Percentiles rank a stretch among this genome's conserved stretches.
phyloP scores from a whole-genome alignment of 2,113 vertebrate species.

The Meriones unguiculatus region DNA sequence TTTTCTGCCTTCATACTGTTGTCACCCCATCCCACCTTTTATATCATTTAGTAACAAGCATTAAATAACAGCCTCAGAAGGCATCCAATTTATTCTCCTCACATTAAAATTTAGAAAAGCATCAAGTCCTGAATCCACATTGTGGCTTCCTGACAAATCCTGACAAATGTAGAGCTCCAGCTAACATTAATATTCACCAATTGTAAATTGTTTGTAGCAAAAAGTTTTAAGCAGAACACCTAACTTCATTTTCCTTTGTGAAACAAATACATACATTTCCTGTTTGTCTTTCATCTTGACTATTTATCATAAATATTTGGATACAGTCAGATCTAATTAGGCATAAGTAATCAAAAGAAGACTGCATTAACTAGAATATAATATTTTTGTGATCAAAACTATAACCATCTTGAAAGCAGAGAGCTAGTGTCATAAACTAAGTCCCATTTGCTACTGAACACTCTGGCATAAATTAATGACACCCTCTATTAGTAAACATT shows the following conservation, averaged over 20 bases:
- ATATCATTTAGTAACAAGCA: neutral
- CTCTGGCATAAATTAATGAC: neutral
- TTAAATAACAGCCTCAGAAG: neutral
- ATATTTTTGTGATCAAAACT: neutral
- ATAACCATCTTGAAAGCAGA: neutral
- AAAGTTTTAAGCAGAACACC: neutral
- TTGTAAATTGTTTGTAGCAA: neutral
- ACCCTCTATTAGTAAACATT: neutral
- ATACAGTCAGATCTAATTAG: neutral
- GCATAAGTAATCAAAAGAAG: neutral
- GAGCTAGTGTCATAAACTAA: neutral
- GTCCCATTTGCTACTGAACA: neutral
- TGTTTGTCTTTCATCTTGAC: neutral
- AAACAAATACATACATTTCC: neutral
- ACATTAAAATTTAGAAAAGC: neutral
- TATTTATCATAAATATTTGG: neutral
- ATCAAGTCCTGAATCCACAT: neutral
- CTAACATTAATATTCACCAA: neutral
- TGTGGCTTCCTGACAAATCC: neutral
- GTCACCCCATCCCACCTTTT: neutral
- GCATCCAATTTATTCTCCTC: neutral
- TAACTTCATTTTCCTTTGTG: slow-evolving; percentile 1
- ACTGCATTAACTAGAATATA: neutral
- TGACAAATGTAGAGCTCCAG: neutral
- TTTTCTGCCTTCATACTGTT: too few species aligned